Conservation (phyloP, 2,113 vertebrate species). For the Procavia capensis region DNA sequence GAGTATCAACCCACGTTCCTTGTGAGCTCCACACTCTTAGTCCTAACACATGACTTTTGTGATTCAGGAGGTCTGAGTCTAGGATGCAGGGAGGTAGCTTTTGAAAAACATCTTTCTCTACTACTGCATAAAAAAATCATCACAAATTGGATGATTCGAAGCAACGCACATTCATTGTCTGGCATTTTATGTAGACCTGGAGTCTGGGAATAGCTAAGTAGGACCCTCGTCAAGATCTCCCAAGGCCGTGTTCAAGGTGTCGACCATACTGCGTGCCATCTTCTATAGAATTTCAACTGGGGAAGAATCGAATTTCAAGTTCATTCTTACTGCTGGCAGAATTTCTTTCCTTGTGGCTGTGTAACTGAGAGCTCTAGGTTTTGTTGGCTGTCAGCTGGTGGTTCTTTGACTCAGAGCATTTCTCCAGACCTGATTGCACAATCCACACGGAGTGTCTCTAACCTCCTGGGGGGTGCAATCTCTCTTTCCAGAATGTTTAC, state of each 20-base stretch:
- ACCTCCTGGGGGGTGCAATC: background rate
- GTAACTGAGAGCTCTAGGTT: background rate
- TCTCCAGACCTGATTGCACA: background rate
- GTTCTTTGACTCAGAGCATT: background rate
- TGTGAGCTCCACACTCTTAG: too few relatives aligned
- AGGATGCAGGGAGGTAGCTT: background rate
- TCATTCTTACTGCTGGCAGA: background rate
- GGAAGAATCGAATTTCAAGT: background rate
- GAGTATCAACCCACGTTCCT: too few relatives aligned
- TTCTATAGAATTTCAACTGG: background rate
- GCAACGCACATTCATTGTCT: background rate
- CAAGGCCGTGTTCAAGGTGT: background rate
- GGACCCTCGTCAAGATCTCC: background rate
- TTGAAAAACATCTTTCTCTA: background rate
- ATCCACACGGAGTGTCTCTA: background rate
- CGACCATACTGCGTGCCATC: background rate
- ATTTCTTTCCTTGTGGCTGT: background rate
- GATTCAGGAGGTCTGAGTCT: too few relatives aligned
- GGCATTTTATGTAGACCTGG: background rate
- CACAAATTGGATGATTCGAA: background rate
- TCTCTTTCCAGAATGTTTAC: background rate
- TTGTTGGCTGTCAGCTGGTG: background rate
- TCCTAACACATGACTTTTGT: too few relatives aligned
- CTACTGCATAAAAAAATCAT: too few relatives aligned
- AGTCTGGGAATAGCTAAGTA: background rate